Base-by-base conservation (phyloP, 2,113 vertebrate genomes). In the Rhegmatorhina hoffmannsi region DNA sequence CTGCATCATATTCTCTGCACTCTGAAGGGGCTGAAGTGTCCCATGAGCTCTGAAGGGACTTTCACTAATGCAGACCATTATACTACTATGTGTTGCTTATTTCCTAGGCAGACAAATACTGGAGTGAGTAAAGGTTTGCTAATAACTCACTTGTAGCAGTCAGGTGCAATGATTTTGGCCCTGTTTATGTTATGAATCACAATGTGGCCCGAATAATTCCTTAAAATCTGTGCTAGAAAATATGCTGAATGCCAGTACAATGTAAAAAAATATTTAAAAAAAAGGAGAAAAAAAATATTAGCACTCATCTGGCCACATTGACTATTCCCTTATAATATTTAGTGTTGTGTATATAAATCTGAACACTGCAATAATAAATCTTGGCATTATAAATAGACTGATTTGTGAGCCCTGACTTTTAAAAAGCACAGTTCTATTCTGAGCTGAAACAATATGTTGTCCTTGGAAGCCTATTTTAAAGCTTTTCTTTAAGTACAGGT, bases 391-490 rank as follows among this genome's bases (percentile, higher is more conserved):
- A 95, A 84, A 86, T 77, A 92, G 38, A 80, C 17, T 84, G 68
- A 55, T 19, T 81, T 84, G 64, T 21, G 86, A 77, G 53, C 46
- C 73, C 58, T 92, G 87, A 76, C 44, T 84, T 90, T 81, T 84
- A 81, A 80, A 92, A 94, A 94, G 44, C 20, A 79, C 62, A n/a
- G 31, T 58, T 89, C 88, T 91, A 40, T 89, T 94, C 77, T 70
- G 59, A 94, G 64, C 26, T 84, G 69, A 55, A 96, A 95, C 89
- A 95, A 93, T 95, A 83, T 43, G 52, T 18, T 97, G 80, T 87
- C 94, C 96, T 94, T 96, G 90, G 69, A 92, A 91, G 59, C 44
- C 55, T 88, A 73, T 90, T 95, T 95, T 87, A 90, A 84, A 92
- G 64, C 77, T 72, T 91, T 84, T 66, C 50, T 90, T 94, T 85